Percentiles rank a stretch among this genome's conserved stretches.
Conservation (phyloP, 2,113 vertebrate species). For the Amblyornis subalaris region DNA sequence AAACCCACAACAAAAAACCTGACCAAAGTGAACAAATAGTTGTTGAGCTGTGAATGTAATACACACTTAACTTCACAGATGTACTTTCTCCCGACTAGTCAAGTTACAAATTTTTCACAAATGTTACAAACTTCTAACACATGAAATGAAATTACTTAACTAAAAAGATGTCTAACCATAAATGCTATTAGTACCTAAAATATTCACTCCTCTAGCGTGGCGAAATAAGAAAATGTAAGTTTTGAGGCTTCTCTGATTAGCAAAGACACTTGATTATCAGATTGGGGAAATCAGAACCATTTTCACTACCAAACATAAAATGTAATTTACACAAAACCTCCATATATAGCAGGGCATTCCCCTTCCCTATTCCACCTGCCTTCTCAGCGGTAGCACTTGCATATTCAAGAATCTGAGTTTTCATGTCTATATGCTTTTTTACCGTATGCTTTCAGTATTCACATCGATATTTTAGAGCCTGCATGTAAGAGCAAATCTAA, state of each 20-base stretch:
- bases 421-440: neutral
- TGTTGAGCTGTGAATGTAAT: neutral
- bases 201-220: neutral
- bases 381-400: neutral
- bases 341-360: neutral
- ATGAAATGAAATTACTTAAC: neutral
- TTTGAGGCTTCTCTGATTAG: neutral
- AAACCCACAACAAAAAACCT: neutral
- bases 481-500: neutral
- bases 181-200: neutral
- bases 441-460: neutral
- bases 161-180: neutral
- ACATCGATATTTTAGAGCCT: neutral
- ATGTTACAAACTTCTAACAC: neutral
- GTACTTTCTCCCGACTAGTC: neutral
- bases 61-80: neutral
- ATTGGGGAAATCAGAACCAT: neutral
- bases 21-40: neutral
- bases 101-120: neutral
- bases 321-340: neutral
- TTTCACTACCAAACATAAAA: neutral
- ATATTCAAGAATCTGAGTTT: neutral
- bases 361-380: neutral
- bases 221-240: neutral
- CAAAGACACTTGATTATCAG: neutral